A percentile compares a stretch with the other conserved stretches of the same genome.
Conservation (phyloP, 2,888 invertebrate species). For the Rhorus exstirpatorius region DNA sequence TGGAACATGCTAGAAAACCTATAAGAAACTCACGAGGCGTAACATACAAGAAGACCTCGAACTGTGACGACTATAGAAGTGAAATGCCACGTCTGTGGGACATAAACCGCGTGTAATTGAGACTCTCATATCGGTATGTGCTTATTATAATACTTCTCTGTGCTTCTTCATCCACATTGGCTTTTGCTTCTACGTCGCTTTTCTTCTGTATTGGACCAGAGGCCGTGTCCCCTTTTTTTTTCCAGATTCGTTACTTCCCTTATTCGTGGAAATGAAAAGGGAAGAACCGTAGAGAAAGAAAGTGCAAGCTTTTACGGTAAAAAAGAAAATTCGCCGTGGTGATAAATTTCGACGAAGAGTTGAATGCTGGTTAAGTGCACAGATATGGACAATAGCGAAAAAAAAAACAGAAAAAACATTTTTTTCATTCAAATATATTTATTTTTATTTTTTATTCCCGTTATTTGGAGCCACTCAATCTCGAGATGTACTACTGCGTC, state of each 20-base stretch:
- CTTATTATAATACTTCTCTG: constrained; percentile 57
- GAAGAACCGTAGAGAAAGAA: background rate
- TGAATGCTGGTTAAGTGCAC: too few species aligned
- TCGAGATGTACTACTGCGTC: too few species aligned
- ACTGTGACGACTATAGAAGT: constrained; percentile 56
- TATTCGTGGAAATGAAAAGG: background rate
- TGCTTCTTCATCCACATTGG: constrained; percentile 40
- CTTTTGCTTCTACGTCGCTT: constrained; percentile 29
- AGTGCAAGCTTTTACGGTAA: too few species aligned
- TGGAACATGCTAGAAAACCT: constrained; percentile 42
- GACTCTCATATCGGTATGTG: background rate
- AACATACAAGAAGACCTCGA: constrained; percentile 37
- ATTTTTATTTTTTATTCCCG: too few species aligned
- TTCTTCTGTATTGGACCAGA: constrained; percentile 50
- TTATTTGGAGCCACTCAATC: too few species aligned
- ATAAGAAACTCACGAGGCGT: constrained; percentile 51
- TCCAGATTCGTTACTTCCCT: background rate
- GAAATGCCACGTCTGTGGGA: constrained; percentile 66
- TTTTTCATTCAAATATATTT: too few species aligned
- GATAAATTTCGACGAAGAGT: background rate
- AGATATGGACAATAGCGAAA: too few species aligned
- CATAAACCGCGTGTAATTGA: constrained; percentile 25
- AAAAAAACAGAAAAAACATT: too few species aligned
- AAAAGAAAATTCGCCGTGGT: too few species aligned
- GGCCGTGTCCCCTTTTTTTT: constrained; percentile 23